Evolutionary conservation across 2,797 vertebrate species (phyloP).

Genomic region (Catharus ustulatus): DNA sequence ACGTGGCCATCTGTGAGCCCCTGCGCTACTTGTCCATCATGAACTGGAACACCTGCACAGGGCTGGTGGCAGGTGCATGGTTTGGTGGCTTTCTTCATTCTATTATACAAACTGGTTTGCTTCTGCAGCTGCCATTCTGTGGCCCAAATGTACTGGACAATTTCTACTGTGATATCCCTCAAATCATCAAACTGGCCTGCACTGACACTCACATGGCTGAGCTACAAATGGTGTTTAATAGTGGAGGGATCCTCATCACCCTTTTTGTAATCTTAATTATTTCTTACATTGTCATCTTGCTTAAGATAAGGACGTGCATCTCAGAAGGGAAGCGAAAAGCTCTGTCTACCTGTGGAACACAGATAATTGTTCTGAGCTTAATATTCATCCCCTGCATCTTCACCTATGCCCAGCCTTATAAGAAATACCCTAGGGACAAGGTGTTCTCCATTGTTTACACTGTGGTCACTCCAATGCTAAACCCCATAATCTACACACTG

Average conservation of each 20-base stretch:
- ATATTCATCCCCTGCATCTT: conserved; percentile 42
- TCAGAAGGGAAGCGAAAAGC: background rate
- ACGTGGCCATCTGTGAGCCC: background rate
- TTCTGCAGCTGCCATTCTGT: conserved; percentile 42
- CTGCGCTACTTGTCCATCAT: background rate
- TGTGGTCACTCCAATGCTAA: conserved; percentile 15
- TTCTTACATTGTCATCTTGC: conserved; percentile 37
- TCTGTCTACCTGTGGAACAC: conserved; percentile 22
- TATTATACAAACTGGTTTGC: background rate
- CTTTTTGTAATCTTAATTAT: conserved; percentile 8
- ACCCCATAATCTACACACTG: background rate
- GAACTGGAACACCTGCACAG: background rate
- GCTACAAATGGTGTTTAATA: background rate
- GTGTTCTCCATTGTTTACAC: background rate
- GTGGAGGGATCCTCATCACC: background rate
- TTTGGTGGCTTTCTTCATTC: background rate
- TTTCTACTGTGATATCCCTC: conserved; percentile 63
- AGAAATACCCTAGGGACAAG: background rate
- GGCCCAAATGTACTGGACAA: conserved; percentile 50
- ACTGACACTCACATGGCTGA: background rate
- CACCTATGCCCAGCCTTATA: conserved; percentile 3
- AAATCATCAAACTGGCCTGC: conserved; percentile 55
- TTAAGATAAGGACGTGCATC: background rate
- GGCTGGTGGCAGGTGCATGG: background rate
- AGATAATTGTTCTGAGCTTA: conserved; percentile 18